Base-by-base conservation (phyloP, 1,140 invertebrate species). In the Cotesia chilonis region DNA sequence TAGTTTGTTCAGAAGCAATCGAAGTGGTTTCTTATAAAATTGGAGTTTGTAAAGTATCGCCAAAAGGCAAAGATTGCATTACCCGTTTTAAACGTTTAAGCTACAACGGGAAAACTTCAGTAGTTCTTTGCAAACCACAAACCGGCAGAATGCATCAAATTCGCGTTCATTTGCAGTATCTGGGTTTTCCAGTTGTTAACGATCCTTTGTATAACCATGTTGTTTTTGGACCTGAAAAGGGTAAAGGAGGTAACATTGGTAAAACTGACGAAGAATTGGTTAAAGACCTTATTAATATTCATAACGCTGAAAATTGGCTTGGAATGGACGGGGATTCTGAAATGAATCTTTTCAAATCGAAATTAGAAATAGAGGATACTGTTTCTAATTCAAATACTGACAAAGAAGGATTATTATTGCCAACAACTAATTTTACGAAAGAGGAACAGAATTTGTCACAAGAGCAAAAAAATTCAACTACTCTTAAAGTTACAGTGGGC, bases 71-170 rank as follows among this genome's bases (percentile, higher is more conserved):
- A 88, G 92, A 94, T 75, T 96, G 96, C 83, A 90, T 91, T 17
- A 98, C 97, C 0, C 91, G 92, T 68, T 98, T 99, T 89, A 92
- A 95, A 82, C 91, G 94, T 80, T 84, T 99, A 7, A 96, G 94
- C 68, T 94, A 89, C 85, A 96, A 98, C 87, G 89, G 89, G 4
- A 94, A 93, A 79, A 94, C 95, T 0, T 98, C 96, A 79, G 94
- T 99, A 28, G 96, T 99, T 1, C 88, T 94, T 17, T 98, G 97
- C 87, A 92, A 93, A 78, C 96, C 98, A 0, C 92, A 94, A 78
- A 99, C 98, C 1, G 98, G 98, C 0, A 88, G 98, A 73, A 99
- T 99, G 92, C 98, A 99, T 87, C 98, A 99, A 87, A 99, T 99
- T 74, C 90, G 98, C 73, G 96, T 99, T n/a, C 98, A 99, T 88